Base-by-base conservation (phyloP, 2,888 invertebrate species). In the Scrobipalpa atriplicella region DNA sequence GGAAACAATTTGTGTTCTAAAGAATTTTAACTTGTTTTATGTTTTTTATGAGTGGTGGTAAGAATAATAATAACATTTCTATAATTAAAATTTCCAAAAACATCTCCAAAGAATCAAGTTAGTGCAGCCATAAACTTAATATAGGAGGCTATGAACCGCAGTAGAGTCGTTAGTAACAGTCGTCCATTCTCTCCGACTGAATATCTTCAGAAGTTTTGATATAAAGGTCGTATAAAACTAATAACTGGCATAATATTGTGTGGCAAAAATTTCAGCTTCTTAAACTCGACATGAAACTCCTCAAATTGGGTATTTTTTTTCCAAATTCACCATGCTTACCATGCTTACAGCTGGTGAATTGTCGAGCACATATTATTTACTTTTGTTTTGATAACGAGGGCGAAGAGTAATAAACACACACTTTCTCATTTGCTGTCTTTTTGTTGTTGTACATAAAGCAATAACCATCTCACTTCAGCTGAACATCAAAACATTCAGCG, bases 161-260 rank as follows among this genome's bases (percentile, higher is more conserved):
- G 72, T 38, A 58, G 66, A 67, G 68, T 67, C 72, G 71, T 78
- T 72, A 73, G 62, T 69, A 69, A 67, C 77, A 79, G 77, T 73
- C 72, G 72, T 71, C 18, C 16, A 52, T 52, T 52, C 52, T 47
- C 47, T n/a, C 5, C 13, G n/a, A n/a, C 5, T 5, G n/a, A n/a
- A 47, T 7, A 47, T 47, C 47, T 47, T n/a, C 47, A n/a, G n/a
- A n/a, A n/a, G 47, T 47, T 11, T 8, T 5, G 9, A 41, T 29
- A 29, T 29, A 29, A 29, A 29, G 29, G 29, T 3, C 29, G 29
- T 29, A 29, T n/a, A 29, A 29, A 29, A 29, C 29, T 29, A 29
- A 29, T 29, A 29, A 29, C 2, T 29, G 29, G 5, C 29, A 29
- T 29, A 3, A 29, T 29, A 3, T 3, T 29, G 5, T 3, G 29